Evolutionary conservation across 2,888 invertebrate species (phyloP), one percentile per base, ranked within the genome.

Genomic region (Magallana nippona): DNA sequence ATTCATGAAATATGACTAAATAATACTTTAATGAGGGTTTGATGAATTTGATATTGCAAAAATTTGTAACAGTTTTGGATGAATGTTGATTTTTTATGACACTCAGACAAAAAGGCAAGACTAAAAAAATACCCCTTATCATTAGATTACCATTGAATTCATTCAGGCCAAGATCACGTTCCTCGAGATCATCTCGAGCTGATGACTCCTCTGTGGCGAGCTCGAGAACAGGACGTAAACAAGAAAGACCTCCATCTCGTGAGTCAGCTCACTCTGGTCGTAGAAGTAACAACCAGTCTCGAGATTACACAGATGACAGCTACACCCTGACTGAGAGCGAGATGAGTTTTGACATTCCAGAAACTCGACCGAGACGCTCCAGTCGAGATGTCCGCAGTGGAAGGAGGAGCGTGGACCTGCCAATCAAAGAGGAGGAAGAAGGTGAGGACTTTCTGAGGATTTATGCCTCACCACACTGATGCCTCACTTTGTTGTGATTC

Each of bases 281-380:
- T 83, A 86, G 56, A 86, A 84, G 78, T 80, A 87, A 84, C 80
- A 86, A 78, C 15, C 85, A 88, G 85, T 84, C 85, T 5, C 60
- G 87, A 19, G 89, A 89, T 19, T 89, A 86, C 77, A 90, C 90
- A 2, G 90, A 90, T 78, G 90, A 90, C 56, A 90, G 90, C 62
- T 90, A 90, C 79, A 90, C 90, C 0, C 85, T 88, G 0, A 89
- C 90, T 13, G 90, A 90, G 83, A 90, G 89, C 81, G 90, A 90
- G 77, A 86, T 89, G 88, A 90, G 90, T 79, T 90, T 88, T 83
- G 90, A 90, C 77, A 87, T 88, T 10, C 88, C 88, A n/a, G 83
- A 83, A 58, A 81, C 82, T 55, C 85, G 86, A 11, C 62, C 80
- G 2, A 81, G 83, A 17, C 79, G 83, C 79, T 82, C 82, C 32